Evolutionary conservation across 1,140 invertebrate genomes (phyloP).

Genomic region (Paracyclopina nana): DNA sequence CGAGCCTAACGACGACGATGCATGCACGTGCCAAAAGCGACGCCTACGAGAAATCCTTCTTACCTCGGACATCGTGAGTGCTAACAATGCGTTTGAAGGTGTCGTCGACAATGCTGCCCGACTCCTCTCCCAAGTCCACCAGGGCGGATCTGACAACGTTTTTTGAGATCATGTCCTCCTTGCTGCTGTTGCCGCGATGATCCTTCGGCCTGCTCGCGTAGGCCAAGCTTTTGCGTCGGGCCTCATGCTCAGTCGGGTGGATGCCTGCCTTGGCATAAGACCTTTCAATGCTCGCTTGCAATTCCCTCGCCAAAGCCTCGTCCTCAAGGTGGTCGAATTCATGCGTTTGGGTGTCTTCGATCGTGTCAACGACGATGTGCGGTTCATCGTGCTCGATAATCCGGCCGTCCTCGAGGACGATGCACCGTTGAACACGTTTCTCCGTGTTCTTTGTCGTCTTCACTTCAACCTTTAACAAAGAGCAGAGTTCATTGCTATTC

Average conservation of each 20-base stretch:
- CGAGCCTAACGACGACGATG: too few species aligned
- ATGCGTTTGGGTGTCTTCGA: conserved; percentile 45
- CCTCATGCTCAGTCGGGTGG: neutral
- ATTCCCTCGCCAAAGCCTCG: neutral
- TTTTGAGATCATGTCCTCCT: too few species aligned
- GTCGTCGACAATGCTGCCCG: neutral
- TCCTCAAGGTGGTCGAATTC: neutral
- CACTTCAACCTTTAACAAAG: conserved; percentile 8
- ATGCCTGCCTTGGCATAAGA: neutral
- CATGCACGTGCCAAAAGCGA: too few species aligned
- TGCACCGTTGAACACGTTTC: conserved; percentile 64
- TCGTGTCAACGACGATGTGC: conserved; percentile 64
- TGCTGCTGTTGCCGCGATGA: too few species aligned
- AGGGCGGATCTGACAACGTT: too few species aligned
- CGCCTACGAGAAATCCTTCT: too few species aligned
- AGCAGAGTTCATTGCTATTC: too few species aligned
- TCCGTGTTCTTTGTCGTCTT: conserved; percentile 62
- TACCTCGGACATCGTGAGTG: conserved; percentile 1
- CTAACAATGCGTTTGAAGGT: neutral
- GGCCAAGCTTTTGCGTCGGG: too few species aligned
- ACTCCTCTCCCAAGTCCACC: too few species aligned
- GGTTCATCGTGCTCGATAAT: conserved; percentile 69
- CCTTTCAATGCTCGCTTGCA: neutral
- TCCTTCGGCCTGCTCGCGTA: too few species aligned
- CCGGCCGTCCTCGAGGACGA: conserved; percentile 67